Evolutionary conservation across 1,140 invertebrate genomes (phyloP).

Genomic region (Cydia amplana): DNA sequence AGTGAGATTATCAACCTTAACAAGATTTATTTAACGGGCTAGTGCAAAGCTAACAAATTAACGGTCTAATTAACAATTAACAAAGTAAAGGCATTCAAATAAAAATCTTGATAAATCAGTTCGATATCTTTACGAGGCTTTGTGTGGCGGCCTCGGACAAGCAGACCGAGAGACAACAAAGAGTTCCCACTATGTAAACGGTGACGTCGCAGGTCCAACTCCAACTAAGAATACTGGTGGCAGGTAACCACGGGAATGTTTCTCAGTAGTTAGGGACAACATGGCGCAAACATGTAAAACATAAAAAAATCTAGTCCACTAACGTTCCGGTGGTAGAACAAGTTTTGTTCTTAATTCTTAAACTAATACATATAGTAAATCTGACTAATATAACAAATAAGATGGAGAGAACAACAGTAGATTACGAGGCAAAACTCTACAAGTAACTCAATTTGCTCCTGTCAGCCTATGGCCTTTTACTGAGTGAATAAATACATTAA

Average conservation of each 20-base stretch:
- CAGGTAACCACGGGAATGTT: too few species aligned
- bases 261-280: too few species aligned
- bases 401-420: too few species aligned
- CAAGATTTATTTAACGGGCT: slow-evolving; percentile 2
- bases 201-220: background rate
- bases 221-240: too few species aligned
- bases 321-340: too few species aligned
- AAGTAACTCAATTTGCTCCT: slow-evolving; percentile 12
- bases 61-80: slow-evolving; percentile 19
- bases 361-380: too few species aligned
- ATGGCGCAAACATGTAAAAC: too few species aligned
- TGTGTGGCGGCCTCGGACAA: slow-evolving; percentile 7
- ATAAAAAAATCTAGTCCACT: too few species aligned
- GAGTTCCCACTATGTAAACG: slow-evolving; percentile 10
- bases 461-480: background rate
- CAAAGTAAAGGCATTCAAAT: slow-evolving; percentile 23
- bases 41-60: slow-evolving; percentile 9
- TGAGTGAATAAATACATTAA: slow-evolving; percentile 10
- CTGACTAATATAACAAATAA: too few species aligned
- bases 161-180: background rate
- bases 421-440: background rate
- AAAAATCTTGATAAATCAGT: slow-evolving; percentile 22
- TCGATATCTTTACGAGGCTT: slow-evolving; percentile 23
- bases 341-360: too few species aligned
- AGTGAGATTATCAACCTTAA: background rate